Conservation (phyloP, 23 tunicate genomes). For the Phallusia fumigata region DNA sequence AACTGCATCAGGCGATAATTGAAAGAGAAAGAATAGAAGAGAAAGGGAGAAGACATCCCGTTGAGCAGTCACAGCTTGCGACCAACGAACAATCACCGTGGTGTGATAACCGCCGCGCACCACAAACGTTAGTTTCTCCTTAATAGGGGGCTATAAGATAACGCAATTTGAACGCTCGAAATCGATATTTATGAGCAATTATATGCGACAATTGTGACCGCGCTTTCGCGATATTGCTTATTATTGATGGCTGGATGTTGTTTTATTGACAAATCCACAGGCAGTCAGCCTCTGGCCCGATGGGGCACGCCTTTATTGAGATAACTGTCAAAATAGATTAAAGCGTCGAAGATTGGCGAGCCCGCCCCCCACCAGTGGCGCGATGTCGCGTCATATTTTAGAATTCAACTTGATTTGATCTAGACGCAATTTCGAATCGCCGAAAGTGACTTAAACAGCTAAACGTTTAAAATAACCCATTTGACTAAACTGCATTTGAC, state of each 20-base stretch:
- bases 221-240: conserved; percentile 3
- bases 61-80: no score
- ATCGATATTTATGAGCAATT: conserved; percentile 13
- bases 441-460: neutral
- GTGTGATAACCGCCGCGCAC: no score
- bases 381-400: neutral
- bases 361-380: neutral
- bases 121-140: neutral
- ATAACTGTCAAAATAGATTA: conserved; percentile 1
- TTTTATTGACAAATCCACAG: conserved; percentile 5
- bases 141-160: neutral
- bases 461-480: no score
- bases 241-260: neutral
- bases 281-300: no score
- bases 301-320: neutral
- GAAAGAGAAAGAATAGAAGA: no score
- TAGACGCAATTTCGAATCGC: neutral
- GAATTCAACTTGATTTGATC: neutral
- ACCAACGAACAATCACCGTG: no score
- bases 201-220: conserved; percentile 9
- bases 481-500: no score
- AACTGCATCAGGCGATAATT: no score
- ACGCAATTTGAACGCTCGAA: conserved; percentile 1
- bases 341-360: neutral
- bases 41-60: no score